Evolutionary conservation across 2,888 invertebrate genomes (phyloP).

Genomic region (Chaitophorus viminalis): DNA sequence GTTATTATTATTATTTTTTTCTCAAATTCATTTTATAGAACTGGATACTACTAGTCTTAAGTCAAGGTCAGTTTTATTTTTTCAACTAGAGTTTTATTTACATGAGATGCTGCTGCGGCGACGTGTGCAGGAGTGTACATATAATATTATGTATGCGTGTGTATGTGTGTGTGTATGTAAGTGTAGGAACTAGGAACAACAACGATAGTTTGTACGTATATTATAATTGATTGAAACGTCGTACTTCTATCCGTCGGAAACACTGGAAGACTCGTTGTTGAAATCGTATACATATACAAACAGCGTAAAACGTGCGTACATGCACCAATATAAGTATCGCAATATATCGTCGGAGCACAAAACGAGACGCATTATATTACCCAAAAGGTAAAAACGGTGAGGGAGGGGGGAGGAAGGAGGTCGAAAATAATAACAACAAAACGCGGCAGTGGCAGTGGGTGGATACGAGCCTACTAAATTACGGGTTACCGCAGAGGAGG

Average conservation of each 20-base stretch:
- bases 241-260: background rate
- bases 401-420: background rate
- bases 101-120: background rate
- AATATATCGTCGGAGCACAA: background rate
- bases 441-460: conserved; percentile 44
- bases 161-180: no score
- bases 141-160: no score
- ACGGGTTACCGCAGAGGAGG: conserved; percentile 47
- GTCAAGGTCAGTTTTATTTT: conserved; percentile 45
- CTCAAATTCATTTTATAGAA: conserved; percentile 13
- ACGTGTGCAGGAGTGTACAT: background rate
- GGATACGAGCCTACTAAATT: conserved; percentile 56
- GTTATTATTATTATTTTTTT: conserved; percentile 32
- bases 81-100: conserved; percentile 4
- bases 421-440: conserved; percentile 27
- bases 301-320: background rate
- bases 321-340: background rate
- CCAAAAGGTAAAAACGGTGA: conserved; percentile 19
- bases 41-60: conserved; percentile 40
- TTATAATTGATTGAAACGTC: conserved; percentile 37
- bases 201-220: background rate
- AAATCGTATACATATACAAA: background rate
- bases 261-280: background rate
- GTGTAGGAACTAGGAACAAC: no score
- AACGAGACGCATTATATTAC: conserved; percentile 33